Base-by-base conservation (phyloP, 2,888 invertebrate genomes). In the Pammene aurita region DNA sequence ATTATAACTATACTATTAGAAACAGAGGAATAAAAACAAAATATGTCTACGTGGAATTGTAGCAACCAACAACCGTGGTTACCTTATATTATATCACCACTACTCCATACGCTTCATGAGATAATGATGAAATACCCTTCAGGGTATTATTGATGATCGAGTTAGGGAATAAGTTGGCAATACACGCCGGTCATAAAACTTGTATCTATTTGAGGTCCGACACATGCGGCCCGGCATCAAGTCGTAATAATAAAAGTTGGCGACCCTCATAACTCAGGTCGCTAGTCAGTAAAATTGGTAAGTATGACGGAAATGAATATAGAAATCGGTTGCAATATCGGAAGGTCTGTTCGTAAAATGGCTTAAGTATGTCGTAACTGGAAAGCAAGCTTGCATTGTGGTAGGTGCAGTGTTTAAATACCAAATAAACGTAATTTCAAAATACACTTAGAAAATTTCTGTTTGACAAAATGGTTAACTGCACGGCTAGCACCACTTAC, bases 211-310 rank as follows among this genome's bases (percentile, higher is more conserved):
- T 73, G 72, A 73, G 72, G 72, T 66, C 71, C 75, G 64, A 75
- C 78, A 79, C 72, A 77, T 78, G 79, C 60, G 76, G 62, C 74
- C 72, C 71, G 71, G 72, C 73, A 74, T 78, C 78, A 74, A 77
- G 74, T 75, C 73, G 74, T 76, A 75, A 78, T 79, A 80, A 78
- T 78, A 78, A 78, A 79, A 80, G 77, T 80, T 77, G 75, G 71
- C 74, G 75, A 78, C 77, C 77, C 75, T 75, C 79, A 77, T 81
- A 77, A 78, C 74, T 82, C 80, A 73, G 73, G 66, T 65, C 71
- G 65, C 66, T 58, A 65, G 68, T 67, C 64, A 56, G 57, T 72
- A 61, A 66, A 67, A 63, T 66, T 65, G 56, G 66, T 71, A 71
- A 62, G 71, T 67, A 69, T 41, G 66, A 69, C 63, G 64, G 48